Evolutionary conservation across 2,888 invertebrate genomes (phyloP).

Genomic region (Reticulitermes lucifugus): DNA sequence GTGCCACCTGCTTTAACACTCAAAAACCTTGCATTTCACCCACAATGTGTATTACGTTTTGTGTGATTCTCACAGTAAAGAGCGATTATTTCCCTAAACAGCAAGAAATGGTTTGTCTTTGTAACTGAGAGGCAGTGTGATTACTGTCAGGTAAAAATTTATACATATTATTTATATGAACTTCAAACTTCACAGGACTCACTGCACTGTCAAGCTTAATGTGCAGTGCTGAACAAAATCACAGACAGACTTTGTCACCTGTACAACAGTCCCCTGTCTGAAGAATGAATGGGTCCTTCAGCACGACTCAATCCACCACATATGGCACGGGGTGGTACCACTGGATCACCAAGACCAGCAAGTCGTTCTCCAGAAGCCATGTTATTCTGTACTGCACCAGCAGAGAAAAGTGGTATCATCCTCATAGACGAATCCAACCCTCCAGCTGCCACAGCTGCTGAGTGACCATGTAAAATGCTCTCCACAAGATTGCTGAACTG

Average conservation of each 20-base stretch:
- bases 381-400: constrained; percentile 10
- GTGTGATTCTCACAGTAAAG: too few species aligned
- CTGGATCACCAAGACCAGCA: background rate
- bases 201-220: background rate
- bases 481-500: constrained; percentile 62
- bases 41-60: too few species aligned
- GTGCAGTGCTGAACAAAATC: too few species aligned
- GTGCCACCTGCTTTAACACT: too few species aligned
- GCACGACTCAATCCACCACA: constrained; percentile 62
- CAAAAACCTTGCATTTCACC: too few species aligned
- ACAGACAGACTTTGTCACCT: constrained; percentile 55
- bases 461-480: constrained; percentile 55
- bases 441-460: constrained; percentile 47
- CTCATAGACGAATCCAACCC: constrained; percentile 39
- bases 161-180: too few species aligned
- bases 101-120: too few species aligned
- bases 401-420: constrained; percentile 35
- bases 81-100: too few species aligned
- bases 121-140: too few species aligned
- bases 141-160: too few species aligned
- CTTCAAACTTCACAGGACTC: too few species aligned
- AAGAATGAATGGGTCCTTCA: constrained; percentile 66
- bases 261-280: constrained; percentile 63
- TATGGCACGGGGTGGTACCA: constrained; percentile 55
- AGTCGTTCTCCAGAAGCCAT: background rate